Evolutionary conservation across 2,888 invertebrate genomes (phyloP).

Genomic region (Nycteola revayana): DNA sequence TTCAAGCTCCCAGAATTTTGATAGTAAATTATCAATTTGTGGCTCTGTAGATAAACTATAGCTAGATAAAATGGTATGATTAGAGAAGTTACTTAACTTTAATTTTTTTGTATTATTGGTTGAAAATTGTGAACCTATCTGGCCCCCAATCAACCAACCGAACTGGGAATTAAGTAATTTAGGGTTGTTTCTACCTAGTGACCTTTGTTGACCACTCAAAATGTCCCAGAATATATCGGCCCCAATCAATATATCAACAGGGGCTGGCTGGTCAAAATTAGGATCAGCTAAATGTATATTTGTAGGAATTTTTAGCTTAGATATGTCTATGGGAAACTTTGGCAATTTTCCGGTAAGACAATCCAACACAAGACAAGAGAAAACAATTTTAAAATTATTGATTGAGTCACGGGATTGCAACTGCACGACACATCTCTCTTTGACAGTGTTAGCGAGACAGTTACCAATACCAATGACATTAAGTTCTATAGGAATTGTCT

Average conservation of each 20-base stretch:
- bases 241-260: neutral
- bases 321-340: neutral
- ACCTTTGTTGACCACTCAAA: neutral
- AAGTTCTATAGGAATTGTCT: no score
- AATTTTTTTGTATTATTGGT: neutral
- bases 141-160: neutral
- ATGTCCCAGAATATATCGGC: slow-evolving; percentile 3
- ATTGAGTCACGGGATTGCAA: no score
- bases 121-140: neutral
- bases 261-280: neutral
- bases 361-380: no score
- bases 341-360: neutral
- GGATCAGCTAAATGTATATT: slow-evolving; percentile 2
- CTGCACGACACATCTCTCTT: no score
- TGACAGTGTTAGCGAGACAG: no score
- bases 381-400: no score
- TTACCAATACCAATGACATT: no score
- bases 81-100: no score
- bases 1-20: slow-evolving; percentile 1
- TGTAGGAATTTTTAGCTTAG: neutral
- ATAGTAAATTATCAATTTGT: neutral
- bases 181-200: neutral
- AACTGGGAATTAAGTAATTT: neutral
- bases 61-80: no score
- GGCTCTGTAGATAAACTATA: no score